Evolutionary conservation across 2,113 vertebrate species (phyloP).

Genomic region (Sceloporus undulatus): DNA sequence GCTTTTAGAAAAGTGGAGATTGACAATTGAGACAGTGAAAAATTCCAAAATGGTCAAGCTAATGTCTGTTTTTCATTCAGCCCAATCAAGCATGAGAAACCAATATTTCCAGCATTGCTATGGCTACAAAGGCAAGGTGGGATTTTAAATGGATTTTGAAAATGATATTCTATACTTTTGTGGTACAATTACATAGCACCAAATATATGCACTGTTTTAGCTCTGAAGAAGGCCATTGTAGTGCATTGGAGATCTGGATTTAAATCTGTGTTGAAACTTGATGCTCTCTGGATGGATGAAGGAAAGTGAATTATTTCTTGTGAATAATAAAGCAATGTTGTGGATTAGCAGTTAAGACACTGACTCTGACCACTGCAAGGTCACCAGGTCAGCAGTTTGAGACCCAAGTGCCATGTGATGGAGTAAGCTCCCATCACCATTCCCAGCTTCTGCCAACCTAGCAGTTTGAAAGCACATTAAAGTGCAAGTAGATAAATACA

Average conservation of each 20-base stretch:
- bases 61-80: conserved; percentile 19
- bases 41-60: background rate
- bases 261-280: background rate
- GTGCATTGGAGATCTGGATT: background rate
- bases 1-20: conserved; percentile 24
- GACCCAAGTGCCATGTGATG: too few relatives aligned
- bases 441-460: too few relatives aligned
- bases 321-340: too few relatives aligned
- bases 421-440: too few relatives aligned
- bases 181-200: background rate
- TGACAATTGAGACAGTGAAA: background rate
- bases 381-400: too few relatives aligned
- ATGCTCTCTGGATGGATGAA: background rate
- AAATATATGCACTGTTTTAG: background rate
- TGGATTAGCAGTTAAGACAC: too few relatives aligned
- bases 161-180: background rate
- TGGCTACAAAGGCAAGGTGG: background rate
- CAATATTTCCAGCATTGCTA: background rate
- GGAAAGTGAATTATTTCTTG: background rate
- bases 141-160: conserved; percentile 15
- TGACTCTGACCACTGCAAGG: too few relatives aligned
- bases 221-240: background rate
- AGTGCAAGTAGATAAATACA: too few relatives aligned
- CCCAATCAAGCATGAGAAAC: background rate
- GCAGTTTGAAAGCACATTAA: too few relatives aligned